These are phyloP conservation scores for Danio albolineatus DNA, from an alignment of 2,797 vertebrate genomes.

Conservation along the genomic window DNA sequence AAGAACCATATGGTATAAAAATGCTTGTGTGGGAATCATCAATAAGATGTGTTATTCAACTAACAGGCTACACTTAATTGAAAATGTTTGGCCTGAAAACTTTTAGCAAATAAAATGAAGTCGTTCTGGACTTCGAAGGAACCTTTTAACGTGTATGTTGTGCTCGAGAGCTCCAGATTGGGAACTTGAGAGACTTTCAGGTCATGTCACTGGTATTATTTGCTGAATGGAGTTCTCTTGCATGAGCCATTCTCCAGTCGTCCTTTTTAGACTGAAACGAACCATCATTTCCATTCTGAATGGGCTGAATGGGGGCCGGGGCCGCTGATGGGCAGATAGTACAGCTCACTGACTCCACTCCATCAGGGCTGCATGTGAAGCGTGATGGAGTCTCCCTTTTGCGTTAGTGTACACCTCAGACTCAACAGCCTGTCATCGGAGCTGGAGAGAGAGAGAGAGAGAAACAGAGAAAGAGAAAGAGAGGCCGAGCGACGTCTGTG, in stretches of 20 bases:
- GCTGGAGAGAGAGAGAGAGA: slow-evolving; percentile 23
- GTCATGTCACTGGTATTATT: slow-evolving; percentile 42
- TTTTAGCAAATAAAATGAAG: slow-evolving; percentile 41
- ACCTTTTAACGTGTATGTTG: slow-evolving; percentile 31
- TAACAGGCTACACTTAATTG: background rate
- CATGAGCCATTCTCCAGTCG: slow-evolving; percentile 28
- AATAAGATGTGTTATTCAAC: background rate
- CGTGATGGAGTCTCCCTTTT: slow-evolving; percentile 53
- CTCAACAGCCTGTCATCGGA: slow-evolving; percentile 60
- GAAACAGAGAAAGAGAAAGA: slow-evolving; percentile 11
- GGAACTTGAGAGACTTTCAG: slow-evolving; percentile 46
- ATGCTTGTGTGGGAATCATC: background rate
- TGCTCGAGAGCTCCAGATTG: slow-evolving; percentile 45
- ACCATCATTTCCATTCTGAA: slow-evolving; percentile 59
- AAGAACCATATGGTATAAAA: background rate
- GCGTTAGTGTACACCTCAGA: slow-evolving; percentile 52
- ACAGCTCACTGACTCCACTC: slow-evolving; percentile 62
- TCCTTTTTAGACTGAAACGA: slow-evolving; percentile 41
- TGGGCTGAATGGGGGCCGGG: slow-evolving; percentile 50
- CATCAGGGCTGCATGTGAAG: slow-evolving; percentile 60
- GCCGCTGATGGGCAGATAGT: slow-evolving; percentile 61
- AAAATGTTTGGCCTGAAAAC: background rate
- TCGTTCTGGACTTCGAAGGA: slow-evolving; percentile 1
- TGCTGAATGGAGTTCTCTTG: slow-evolving; percentile 42
- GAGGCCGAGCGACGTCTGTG: slow-evolving; percentile 32